phyloP scores from a whole-genome alignment of 2,113 vertebrate species.

The Gasterosteus nipponicus region DNA sequence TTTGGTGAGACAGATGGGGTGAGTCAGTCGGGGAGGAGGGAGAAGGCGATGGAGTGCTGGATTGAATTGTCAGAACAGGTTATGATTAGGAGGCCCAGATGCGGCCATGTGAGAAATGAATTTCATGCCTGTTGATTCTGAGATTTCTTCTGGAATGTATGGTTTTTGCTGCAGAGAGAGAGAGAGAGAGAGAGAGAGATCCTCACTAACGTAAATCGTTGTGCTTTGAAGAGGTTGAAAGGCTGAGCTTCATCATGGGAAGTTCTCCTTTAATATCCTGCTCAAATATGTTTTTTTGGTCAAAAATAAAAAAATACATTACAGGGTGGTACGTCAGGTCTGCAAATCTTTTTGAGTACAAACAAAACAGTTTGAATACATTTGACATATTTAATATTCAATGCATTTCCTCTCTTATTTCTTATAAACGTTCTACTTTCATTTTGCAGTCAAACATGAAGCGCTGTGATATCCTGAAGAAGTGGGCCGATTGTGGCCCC shows the following conservation, averaged over 20 bases:
- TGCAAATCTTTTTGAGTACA: not conserved
- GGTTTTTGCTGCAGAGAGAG: slow-evolving; percentile 23
- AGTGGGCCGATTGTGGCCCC: slow-evolving; percentile 4
- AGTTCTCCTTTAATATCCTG: not conserved
- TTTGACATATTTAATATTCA: not conserved
- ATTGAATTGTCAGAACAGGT: slow-evolving; percentile 84
- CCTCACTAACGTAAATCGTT: slow-evolving; percentile 8
- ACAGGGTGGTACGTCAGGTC: not conserved
- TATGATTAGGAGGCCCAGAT: slow-evolving; percentile 82
- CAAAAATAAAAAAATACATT: not conserved
- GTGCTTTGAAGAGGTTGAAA: slow-evolving; percentile 10
- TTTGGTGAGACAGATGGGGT: slow-evolving; percentile 14
- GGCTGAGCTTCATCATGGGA: slow-evolving; percentile 9
- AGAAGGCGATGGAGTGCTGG: slow-evolving; percentile 49
- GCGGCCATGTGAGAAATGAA: slow-evolving; percentile 83
- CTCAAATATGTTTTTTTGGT: not conserved
- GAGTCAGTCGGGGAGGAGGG: slow-evolving; percentile 31
- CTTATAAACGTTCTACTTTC: not conserved
- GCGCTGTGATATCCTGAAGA: not conserved
- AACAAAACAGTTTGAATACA: too few species aligned
- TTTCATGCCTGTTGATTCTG: slow-evolving; percentile 85
- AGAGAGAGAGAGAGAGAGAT: slow-evolving; percentile 11
- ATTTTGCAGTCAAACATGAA: not conserved
- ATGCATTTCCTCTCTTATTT: not conserved
- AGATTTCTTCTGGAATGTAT: slow-evolving; percentile 78